Evolutionary conservation across 2,797 vertebrate genomes (phyloP).

Genomic region (Intellagama lesueurii): DNA sequence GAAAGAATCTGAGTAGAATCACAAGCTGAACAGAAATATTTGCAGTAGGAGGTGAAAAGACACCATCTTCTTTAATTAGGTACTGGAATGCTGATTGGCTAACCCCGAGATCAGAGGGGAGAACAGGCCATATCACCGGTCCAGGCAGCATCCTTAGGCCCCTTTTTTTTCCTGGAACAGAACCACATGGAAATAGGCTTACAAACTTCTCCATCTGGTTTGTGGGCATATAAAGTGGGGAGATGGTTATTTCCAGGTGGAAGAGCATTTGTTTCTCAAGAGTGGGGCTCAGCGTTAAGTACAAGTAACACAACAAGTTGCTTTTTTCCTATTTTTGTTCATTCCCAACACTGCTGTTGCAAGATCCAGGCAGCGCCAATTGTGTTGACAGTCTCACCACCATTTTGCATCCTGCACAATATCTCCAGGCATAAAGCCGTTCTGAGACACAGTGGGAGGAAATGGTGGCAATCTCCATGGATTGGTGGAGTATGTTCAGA

Average conservation of each 20-base stretch:
- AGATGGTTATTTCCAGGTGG: no score
- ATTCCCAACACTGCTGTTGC: not conserved
- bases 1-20: not conserved
- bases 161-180: no score
- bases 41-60: not conserved
- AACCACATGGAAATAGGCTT: no score
- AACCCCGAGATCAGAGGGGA: not conserved
- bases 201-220: no score
- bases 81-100: not conserved
- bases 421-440: not conserved
- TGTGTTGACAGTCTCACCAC: not conserved
- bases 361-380: not conserved
- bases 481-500: not conserved
- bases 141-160: not conserved
- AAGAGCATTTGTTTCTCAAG: no score
- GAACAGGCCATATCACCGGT: no score
- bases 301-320: not conserved
- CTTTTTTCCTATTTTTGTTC: not conserved
- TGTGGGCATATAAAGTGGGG: no score
- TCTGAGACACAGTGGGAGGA: not conserved
- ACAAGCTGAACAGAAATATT: not conserved
- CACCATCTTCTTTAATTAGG: not conserved
- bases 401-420: not conserved
- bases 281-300: no score
- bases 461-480: not conserved